phyloP scores from a whole-genome alignment of 2,888 invertebrate genomes.

The Parnassius orleans region DNA sequence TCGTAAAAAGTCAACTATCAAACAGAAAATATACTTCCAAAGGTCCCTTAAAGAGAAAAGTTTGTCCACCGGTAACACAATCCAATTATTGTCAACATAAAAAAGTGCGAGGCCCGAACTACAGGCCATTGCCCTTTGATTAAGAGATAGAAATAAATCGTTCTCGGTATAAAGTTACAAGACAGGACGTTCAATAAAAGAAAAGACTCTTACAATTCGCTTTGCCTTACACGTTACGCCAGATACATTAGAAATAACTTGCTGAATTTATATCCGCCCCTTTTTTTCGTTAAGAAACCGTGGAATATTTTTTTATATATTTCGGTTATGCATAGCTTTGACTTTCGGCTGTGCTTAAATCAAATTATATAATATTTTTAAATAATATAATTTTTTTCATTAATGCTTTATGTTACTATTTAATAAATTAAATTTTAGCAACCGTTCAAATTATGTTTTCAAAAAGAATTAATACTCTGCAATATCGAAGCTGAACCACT shows the following conservation, averaged over 20 bases:
- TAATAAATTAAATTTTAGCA: too few species aligned
- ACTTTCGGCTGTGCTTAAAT: too few species aligned
- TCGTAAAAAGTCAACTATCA: background rate
- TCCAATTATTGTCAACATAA: conserved; percentile 8
- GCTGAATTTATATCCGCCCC: background rate
- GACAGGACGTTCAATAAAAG: conserved; percentile 23
- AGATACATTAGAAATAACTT: conserved; percentile 9
- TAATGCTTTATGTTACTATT: too few species aligned
- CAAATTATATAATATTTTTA: too few species aligned
- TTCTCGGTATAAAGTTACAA: conserved; percentile 22
- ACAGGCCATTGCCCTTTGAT: conserved; percentile 24
- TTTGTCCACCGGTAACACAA: conserved; percentile 18
- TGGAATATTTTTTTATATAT: too few species aligned
- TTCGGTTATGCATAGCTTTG: too few species aligned
- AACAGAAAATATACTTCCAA: conserved; percentile 3
- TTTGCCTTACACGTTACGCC: conserved; percentile 7
- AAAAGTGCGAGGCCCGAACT: conserved; percentile 2
- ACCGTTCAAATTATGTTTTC: too few species aligned
- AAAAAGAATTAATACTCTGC: too few species aligned
- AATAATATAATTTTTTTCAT: too few species aligned
- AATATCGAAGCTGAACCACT: too few species aligned
- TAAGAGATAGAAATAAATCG: conserved; percentile 24
- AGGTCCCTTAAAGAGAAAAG: conserved; percentile 18
- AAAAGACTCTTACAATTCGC: conserved; percentile 19
- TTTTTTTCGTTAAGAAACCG: too few species aligned